Evolutionary conservation across 2,888 invertebrate species (phyloP), one percentile per base, ranked within the genome.

Genomic region (Bimastos eiseni): DNA sequence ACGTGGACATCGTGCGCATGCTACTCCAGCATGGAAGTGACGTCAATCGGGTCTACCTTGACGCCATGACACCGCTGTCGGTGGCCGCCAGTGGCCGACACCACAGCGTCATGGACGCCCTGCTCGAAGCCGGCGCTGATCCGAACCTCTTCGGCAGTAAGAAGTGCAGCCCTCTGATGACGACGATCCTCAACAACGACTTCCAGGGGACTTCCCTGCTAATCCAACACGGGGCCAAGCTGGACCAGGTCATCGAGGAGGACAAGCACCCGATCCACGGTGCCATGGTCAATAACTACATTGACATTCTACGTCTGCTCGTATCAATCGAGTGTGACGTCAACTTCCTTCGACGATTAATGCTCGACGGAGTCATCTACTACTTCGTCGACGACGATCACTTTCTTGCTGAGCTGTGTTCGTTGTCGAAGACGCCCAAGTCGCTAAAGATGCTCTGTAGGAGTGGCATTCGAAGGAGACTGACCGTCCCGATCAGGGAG

Each of bases 41-140:
- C 30, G 41, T 92, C 24, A 91, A 92, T 89, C 30, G 44, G 6
- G 89, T 92, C 30, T 92, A 91, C 90, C 90, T 91, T 55, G 90
- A 92, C 36, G 91, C 92, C 49, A 44, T 92, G 24, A 92, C 92
- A 21, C 89, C 92, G 6, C 86, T 92, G 36, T 92, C 91, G 0
- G 91, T 90, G 33, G 92, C 92, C 6, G 90, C 89, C 83, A 84
- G 55, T 37, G 55, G 90, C 24, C 70, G 88, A 44, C 90, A 91
- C 41, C 90, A 92, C 55, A 86, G 90, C 24, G 83, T 91, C 41
- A 90, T 91, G 90, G 83, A 91, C 30, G 33, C 89, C 17, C 90
- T 92, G 24, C 90, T 92, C 34, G 89, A 90, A 19, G 90, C 86
- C 55, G 92, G 92, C 37, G 92, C 92, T 2, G 90, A 92, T 34